A percentile compares a stretch with the other conserved stretches of the same genome.
These are phyloP conservation scores for Phallusia fumigata DNA, from an alignment of 23 tunicate genomes.

Conservation along the genomic window DNA sequence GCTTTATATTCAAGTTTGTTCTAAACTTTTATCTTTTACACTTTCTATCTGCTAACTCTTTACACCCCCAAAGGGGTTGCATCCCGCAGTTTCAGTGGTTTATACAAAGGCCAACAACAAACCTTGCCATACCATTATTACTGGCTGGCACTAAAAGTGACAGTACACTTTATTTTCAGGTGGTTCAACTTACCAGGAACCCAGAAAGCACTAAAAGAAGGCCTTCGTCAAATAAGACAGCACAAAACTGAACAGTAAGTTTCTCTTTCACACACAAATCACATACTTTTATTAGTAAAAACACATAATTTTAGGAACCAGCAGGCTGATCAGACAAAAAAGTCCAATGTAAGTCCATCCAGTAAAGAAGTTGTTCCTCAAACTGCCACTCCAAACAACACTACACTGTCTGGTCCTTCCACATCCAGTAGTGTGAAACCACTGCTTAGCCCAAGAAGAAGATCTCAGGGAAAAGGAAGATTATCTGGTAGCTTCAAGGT, in stretches of 20 bases:
- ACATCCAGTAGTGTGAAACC: slow-evolving; percentile 38
- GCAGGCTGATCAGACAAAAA: background rate
- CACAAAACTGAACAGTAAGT: slow-evolving; percentile 31
- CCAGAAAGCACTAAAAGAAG: slow-evolving; percentile 32
- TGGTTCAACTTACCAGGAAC: slow-evolving; percentile 49
- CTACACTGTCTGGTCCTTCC: slow-evolving; percentile 10
- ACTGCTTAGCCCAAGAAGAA: slow-evolving; percentile 53
- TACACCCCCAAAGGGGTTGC: too few species aligned
- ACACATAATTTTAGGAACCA: background rate
- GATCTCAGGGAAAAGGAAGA: slow-evolving; percentile 25
- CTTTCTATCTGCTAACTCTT: too few species aligned
- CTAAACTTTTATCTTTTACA: too few species aligned
- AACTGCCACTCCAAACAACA: background rate
- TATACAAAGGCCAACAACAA: too few species aligned
- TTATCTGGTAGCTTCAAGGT: background rate
- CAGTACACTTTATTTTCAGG: slow-evolving; percentile 10
- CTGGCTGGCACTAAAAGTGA: background rate
- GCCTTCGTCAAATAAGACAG: slow-evolving; percentile 29
- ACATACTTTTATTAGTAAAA: background rate
- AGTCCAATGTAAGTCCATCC: background rate
- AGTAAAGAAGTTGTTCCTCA: background rate
- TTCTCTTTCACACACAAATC: too few species aligned
- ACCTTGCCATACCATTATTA: too few species aligned
- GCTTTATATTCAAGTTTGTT: too few species aligned
- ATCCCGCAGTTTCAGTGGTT: too few species aligned